Percentiles rank a stretch among this genome's conserved stretches.
Evolutionary conservation across 2,797 vertebrate genomes (phyloP).

Genomic region (Tachyglossus aculeatus): DNA sequence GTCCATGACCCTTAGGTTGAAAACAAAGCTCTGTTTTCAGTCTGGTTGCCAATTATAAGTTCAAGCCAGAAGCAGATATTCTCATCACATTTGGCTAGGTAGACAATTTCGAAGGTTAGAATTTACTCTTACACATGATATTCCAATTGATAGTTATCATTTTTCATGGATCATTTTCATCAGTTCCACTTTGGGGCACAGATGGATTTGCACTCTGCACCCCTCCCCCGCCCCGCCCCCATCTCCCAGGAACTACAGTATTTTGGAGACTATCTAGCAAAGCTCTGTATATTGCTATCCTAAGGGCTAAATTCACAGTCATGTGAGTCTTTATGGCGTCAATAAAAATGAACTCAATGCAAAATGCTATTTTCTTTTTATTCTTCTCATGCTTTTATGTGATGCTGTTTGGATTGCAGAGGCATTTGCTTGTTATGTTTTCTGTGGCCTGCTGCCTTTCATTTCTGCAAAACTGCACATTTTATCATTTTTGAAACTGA

Average conservation of each 20-base stretch:
- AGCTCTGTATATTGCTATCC: slow-evolving; percentile 8
- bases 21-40: not conserved
- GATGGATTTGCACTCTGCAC: slow-evolving; percentile 36
- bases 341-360: slow-evolving; percentile 47
- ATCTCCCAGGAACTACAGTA: not conserved
- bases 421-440: not conserved
- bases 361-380: slow-evolving; percentile 42
- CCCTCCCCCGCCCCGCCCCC: too few species aligned
- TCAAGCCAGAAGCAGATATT: not conserved
- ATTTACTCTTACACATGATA: slow-evolving; percentile 19
- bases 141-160: slow-evolving; percentile 23
- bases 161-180: not conserved
- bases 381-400: slow-evolving; percentile 18
- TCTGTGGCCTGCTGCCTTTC: slow-evolving; percentile 18
- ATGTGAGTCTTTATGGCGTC: slow-evolving; percentile 46
- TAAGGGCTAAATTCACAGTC: slow-evolving; percentile 31
- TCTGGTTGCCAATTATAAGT: not conserved
- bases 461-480: slow-evolving; percentile 39
- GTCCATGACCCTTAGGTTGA: not conserved
- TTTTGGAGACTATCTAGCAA: slow-evolving; percentile 43
- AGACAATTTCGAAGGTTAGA: not conserved
- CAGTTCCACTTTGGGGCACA: not conserved
- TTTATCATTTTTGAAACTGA: slow-evolving; percentile 40
- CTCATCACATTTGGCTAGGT: slow-evolving; percentile 12
- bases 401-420: not conserved